phyloP scores from a whole-genome alignment of 2,113 vertebrate genomes.

The Phalacrocorax brasilianus region DNA sequence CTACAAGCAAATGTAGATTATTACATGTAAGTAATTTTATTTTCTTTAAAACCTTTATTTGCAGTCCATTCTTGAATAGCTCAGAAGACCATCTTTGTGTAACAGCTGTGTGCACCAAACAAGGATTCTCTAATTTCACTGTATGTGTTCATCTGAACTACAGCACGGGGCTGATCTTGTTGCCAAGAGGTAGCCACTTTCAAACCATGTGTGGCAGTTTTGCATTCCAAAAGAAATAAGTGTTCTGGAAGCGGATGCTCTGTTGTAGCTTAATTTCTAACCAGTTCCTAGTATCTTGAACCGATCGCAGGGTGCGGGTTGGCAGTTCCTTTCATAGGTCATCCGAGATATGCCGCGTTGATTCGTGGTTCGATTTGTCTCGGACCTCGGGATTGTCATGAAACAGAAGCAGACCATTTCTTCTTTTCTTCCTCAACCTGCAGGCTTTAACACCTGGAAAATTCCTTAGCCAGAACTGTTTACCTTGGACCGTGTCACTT shows the following conservation, averaged over 20 bases:
- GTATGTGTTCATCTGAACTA: neutral
- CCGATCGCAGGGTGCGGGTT: neutral
- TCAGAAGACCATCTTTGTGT: neutral
- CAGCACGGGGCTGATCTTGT: neutral
- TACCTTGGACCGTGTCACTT: neutral
- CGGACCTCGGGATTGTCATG: neutral
- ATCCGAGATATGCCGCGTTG: neutral
- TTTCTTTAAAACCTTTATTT: neutral
- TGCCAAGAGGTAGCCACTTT: neutral
- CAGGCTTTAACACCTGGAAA: constrained; percentile 14
- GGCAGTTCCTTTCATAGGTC: neutral
- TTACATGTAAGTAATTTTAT: neutral
- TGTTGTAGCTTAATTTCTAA: neutral
- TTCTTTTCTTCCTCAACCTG: neutral
- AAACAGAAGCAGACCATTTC: neutral
- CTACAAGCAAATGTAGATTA: neutral
- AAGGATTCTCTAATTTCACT: neutral
- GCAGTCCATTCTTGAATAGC: neutral
- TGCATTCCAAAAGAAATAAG: neutral
- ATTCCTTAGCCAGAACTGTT: neutral
- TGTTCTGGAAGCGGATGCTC: neutral
- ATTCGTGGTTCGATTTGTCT: neutral
- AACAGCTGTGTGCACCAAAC: neutral
- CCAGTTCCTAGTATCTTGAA: neutral
- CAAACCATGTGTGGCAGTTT: neutral